Percentiles rank a stretch among this genome's conserved stretches.
These are phyloP conservation scores for Rhopalosiphum maidis DNA, from an alignment of 1,140 invertebrate genomes.

Conservation along the genomic window DNA sequence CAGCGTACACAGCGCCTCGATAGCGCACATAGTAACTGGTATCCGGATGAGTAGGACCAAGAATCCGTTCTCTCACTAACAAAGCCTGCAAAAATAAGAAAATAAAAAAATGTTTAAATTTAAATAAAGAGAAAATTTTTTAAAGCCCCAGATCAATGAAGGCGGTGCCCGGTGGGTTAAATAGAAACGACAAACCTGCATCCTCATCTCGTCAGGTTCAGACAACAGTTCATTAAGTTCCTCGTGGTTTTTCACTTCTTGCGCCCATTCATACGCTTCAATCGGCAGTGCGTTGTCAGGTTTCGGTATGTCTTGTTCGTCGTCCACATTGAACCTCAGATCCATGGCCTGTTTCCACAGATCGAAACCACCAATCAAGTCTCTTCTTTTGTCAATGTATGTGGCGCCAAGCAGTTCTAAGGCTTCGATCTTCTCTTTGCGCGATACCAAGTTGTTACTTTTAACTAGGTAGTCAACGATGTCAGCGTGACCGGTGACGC, in stretches of 20 bases:
- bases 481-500: slow-evolving; percentile 85
- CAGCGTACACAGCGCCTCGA: slow-evolving; percentile 92
- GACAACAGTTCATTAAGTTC: slow-evolving; percentile 85
- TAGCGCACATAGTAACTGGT: slow-evolving; percentile 91
- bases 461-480: slow-evolving; percentile 91
- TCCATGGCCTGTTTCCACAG: slow-evolving; percentile 90
- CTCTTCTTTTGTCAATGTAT: slow-evolving; percentile 93
- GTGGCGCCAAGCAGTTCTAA: slow-evolving; percentile 94
- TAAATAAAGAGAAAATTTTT: slow-evolving; percentile 70
- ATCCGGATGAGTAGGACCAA: slow-evolving; percentile 92
- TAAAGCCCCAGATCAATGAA: background rate
- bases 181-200: slow-evolving; percentile 72
- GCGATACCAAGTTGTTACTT: slow-evolving; percentile 71
- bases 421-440: slow-evolving; percentile 86
- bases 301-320: slow-evolving; percentile 68
- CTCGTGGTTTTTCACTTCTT: slow-evolving; percentile 79
- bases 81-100: slow-evolving; percentile 67
- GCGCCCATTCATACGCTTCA: slow-evolving; percentile 85
- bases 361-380: slow-evolving; percentile 87
- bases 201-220: slow-evolving; percentile 94
- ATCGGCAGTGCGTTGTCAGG: slow-evolving; percentile 72
- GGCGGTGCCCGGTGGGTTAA: too few species aligned
- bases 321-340: slow-evolving; percentile 69
- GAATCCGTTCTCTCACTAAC: slow-evolving; percentile 89
- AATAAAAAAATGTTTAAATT: background rate